phyloP scores from a whole-genome alignment of 1,140 invertebrate genomes.

The Leptoteleia sp. region DNA sequence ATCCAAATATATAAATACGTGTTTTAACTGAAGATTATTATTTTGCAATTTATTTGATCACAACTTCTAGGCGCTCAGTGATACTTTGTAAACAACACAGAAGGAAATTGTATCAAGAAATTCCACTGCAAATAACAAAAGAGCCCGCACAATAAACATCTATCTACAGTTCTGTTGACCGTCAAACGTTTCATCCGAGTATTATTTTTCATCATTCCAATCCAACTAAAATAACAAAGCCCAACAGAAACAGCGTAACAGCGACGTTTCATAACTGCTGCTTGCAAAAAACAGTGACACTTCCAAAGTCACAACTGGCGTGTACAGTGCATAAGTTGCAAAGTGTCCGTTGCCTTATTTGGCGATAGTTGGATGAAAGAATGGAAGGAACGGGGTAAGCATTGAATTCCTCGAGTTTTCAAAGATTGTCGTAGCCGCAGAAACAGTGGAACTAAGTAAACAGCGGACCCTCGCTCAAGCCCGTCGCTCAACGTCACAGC shows the following conservation, averaged over 20 bases:
- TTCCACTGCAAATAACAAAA: too few species aligned
- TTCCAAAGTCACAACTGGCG: slow-evolving; percentile 50
- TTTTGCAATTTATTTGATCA: too few species aligned
- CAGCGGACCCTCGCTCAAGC: slow-evolving; percentile 70
- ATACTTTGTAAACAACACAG: too few species aligned
- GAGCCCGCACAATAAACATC: too few species aligned
- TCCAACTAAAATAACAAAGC: slow-evolving; percentile 25
- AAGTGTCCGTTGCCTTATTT: slow-evolving; percentile 72
- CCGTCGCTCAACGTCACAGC: slow-evolving; percentile 74
- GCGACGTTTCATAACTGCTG: slow-evolving; percentile 46
- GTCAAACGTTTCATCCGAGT: slow-evolving; percentile 6
- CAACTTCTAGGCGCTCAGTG: too few species aligned
- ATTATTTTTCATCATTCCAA: slow-evolving; percentile 11
- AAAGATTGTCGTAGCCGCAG: slow-evolving; percentile 61
- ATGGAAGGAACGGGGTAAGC: slow-evolving; percentile 65
- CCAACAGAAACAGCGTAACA: slow-evolving; percentile 1
- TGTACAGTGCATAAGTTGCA: slow-evolving; percentile 58
- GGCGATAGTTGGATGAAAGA: slow-evolving; percentile 67
- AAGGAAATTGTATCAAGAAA: too few species aligned
- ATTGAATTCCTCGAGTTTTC: slow-evolving; percentile 75
- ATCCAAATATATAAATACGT: too few species aligned
- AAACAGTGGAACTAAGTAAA: slow-evolving; percentile 66
- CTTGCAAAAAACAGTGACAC: slow-evolving; percentile 39
- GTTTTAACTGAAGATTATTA: too few species aligned
- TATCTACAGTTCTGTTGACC: too few species aligned